Base-by-base conservation (phyloP, 2,888 invertebrate genomes). In the Dryocosmus kuriphilus region DNA sequence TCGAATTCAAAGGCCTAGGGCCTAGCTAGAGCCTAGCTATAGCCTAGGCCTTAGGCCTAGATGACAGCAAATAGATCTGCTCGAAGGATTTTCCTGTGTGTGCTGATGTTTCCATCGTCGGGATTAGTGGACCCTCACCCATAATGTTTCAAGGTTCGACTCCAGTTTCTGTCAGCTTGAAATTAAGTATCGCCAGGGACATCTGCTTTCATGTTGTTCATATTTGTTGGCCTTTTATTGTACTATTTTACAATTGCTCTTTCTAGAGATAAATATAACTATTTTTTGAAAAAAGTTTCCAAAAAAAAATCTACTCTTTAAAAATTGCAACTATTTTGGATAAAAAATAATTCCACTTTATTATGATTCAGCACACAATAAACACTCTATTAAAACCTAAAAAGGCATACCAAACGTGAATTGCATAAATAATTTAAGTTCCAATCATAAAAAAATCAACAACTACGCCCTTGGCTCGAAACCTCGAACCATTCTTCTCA, bases 81-180 rank as follows among this genome's bases (percentile, higher is more conserved):
- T 16, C 19, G 19, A 67, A 24, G 46, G 71, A 71, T 71, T 71
- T 71, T 51, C 51, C n/a, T 27, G 46, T 51, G 46, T 71, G 71
- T 71, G 71, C 71, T 71, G 71, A 71, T 71, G 71, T 71, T 71
- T 71, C 46, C 71, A 71, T 71, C n/a, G 46, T 14, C 9, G 19
- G 71, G 71, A 71, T 71, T 51, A 71, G 71, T 51, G 51, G 19
- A 71, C 71, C 71, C 51, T 46, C n/a, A 57, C 55, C 55, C 46
- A 46, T 57, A 57, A 57, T 41, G 27, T 22, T 67, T 22, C 9
- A 30, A 27, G 30, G 71, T 51, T 27, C 41, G 30, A 41, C 51
- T 71, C 51, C 46, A 46, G 51, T 71, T 71, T 71, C 71, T 11
- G 46, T 71, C 32, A 51, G 27, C 11, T 30, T 57, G 11, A 57